A percentile compares a stretch with the other conserved stretches of the same genome.
These are phyloP conservation scores for Phytoseiulus persimilis DNA, from an alignment of 2,888 invertebrate species.

Conservation along the genomic window DNA sequence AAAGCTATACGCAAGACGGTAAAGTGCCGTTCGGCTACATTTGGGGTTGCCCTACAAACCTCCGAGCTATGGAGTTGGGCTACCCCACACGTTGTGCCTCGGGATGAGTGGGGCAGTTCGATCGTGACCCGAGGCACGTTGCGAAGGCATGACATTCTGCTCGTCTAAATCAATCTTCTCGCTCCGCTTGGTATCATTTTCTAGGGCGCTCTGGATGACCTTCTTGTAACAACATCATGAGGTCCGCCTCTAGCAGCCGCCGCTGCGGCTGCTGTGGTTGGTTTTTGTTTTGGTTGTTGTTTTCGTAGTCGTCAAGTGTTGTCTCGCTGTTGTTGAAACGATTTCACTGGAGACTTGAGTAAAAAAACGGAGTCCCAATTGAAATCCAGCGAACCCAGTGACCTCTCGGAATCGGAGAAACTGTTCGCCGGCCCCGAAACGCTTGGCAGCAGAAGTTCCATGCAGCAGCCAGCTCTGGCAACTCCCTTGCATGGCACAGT, in stretches of 20 bases:
- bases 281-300: background rate
- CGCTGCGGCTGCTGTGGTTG: background rate
- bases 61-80: conserved; percentile 5
- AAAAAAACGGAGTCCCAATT: background rate
- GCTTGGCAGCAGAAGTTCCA: background rate
- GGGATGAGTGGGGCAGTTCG: background rate
- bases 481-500: background rate
- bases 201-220: background rate
- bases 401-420: background rate
- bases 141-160: background rate
- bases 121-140: background rate
- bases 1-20: conserved; percentile 5
- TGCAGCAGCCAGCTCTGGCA: background rate
- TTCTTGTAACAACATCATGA: background rate
- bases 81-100: background rate
- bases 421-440: background rate
- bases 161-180: background rate
- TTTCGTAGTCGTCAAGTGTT: background rate
- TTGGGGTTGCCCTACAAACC: background rate
- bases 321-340: background rate
- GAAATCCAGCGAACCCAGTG: background rate
- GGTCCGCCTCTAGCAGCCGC: background rate
- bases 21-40: background rate
- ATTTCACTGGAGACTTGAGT: background rate
- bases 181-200: background rate